Evolutionary conservation across 2,797 vertebrate species (phyloP), one percentile per base, ranked within the genome.

Genomic region (Xyrichtys novacula): DNA sequence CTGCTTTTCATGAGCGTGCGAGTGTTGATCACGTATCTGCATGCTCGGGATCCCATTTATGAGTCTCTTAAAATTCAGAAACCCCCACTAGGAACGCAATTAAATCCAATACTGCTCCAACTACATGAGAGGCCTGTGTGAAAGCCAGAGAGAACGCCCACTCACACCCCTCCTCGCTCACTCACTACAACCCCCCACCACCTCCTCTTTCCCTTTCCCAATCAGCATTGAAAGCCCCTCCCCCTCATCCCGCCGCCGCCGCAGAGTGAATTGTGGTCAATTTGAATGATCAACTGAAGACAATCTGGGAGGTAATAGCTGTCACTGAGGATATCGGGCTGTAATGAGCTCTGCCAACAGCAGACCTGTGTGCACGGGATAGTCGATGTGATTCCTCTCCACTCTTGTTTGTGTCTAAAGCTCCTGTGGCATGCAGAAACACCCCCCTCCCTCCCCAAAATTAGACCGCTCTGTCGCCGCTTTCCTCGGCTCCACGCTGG

Each of bases 21-120:
- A 71, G 72, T 29, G 53, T 10, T 65, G 71, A 65, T 79, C 71
- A 55, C 73, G 73, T 72, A 61, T 60, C 60, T 32, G 69, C 75
- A 68, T 71, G 75, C 60, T 74, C 67, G 11, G 55, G 78, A 77
- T 76, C 74, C 76, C 84, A 77, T 91, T 89, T 77, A 85, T 57
- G 56, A 59, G 39, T 58, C 80, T 83, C 64, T 88, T 88, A 80
- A 90, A 90, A 83, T 79, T 65, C 73, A 68, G 48, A 71, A 49
- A 14, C 53, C 72, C 50, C 42, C 9, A 70, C 68, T 59, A 44
- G 62, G 63, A 83, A 85, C 12, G 54, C 84, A 89, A 88, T 90
- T 90, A 89, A 84, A 87, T 85, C 76, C 83, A 84, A 82, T 87
- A 83, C 80, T 78, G 64, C 85, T 80, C 68, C 85, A 88, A 89